These are phyloP conservation scores for Laupala kohalensis DNA, from an alignment of 1,140 invertebrate species.

Conservation along the genomic window DNA sequence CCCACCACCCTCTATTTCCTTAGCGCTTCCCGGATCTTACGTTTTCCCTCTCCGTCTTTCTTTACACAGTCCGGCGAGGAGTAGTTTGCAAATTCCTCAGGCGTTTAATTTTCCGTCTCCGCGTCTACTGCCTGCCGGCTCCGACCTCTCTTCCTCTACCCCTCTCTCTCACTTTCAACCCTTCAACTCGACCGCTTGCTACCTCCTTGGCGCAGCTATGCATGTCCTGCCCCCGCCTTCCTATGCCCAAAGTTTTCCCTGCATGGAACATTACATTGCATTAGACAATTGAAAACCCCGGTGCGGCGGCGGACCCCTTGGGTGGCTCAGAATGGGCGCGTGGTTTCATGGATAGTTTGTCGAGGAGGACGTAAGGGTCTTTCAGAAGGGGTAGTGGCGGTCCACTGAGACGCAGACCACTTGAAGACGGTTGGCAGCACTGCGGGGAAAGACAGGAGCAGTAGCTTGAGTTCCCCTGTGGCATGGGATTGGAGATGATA, in stretches of 20 bases:
- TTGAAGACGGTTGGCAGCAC: too few species aligned
- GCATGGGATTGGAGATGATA: too few species aligned
- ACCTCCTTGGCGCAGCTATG: neutral
- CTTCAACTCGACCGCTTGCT: neutral
- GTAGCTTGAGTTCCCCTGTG: too few species aligned
- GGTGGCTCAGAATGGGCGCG: neutral
- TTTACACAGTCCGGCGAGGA: neutral
- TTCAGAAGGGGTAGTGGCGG: too few species aligned
- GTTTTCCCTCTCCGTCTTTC: neutral
- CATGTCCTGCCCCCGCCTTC: neutral
- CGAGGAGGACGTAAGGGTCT: neutral
- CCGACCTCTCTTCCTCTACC: neutral
- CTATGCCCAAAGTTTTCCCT: neutral
- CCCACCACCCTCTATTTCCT: too few species aligned
- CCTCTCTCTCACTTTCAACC: too few species aligned
- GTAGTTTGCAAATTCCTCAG: neutral
- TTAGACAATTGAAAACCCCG: neutral
- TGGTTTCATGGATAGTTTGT: neutral
- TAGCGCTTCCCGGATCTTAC: neutral
- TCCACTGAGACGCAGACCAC: too few species aligned
- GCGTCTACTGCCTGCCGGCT: neutral
- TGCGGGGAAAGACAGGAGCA: too few species aligned
- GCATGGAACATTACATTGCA: neutral
- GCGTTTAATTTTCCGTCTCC: neutral
- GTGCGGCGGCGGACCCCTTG: neutral